Base-by-base conservation (phyloP, 2,113 vertebrate genomes). In the Sciurus niger region DNA sequence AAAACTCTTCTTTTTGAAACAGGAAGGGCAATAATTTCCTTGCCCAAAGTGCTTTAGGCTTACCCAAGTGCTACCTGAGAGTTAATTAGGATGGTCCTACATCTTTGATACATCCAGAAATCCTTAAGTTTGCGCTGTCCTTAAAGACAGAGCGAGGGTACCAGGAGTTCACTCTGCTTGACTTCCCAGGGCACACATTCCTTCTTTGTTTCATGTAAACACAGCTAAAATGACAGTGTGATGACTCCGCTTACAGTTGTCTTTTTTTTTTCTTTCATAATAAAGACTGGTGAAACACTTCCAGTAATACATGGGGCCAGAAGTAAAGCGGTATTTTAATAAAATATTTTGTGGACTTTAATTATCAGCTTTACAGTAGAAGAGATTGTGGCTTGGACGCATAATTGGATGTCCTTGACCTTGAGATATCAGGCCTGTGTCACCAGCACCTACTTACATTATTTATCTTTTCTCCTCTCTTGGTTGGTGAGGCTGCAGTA, bases 161-260 rank as follows among this genome's bases (percentile, higher is more conserved):
- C n/a, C 1, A 43, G 79, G 40, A 78, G 70, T 55, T 83, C 48
- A 32, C 34, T 63, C 8, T 68, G 40, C 55, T 60, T 43, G 6
- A 55, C 40, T 89, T 86, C 43, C 65, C 80, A 37, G 76, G 25
- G 32, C 67, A 30, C 60, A 51, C 24, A 28, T 74, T 37, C 90
- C 76, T 63, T 92, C 86, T 70, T 72, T 84, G 55, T 92, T 60
- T 89, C 78, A 55, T 74, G 25, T 65, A 92, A 86, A 92, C 84
- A 70, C 30, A 95, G 84, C 63, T 92, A 70, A 95, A 92, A 83
- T 89, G 80, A 87, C n/a, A 93, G 25, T 92, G 14, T 85, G 70
- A 77, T 72, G 58, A 72, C 30, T 67, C 13, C 17, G 84, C 37
- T 72, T 20, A 74, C 63, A 73, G 60, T 58, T 68, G 53, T 24